Evolutionary conservation across 1,140 invertebrate genomes (phyloP).

Genomic region (Drosophila chauvacae): DNA sequence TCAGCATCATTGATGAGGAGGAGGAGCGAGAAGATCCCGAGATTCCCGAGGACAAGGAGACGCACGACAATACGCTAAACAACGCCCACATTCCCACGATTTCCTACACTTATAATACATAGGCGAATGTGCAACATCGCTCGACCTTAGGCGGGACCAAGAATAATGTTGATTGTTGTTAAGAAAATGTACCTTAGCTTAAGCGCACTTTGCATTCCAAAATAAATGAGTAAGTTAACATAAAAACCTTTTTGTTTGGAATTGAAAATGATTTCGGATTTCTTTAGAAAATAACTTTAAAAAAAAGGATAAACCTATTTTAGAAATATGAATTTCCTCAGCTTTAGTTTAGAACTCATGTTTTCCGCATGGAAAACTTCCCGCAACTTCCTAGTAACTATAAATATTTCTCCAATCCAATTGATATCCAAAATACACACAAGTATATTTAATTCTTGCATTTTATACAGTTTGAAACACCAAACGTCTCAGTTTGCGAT

Average conservation of each 20-base stretch:
- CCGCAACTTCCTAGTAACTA: background rate
- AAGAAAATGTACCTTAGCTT: slow-evolving; percentile 25
- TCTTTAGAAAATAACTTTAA: background rate
- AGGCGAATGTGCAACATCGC: slow-evolving; percentile 10
- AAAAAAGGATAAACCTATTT: too few species aligned
- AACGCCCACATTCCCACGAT: slow-evolving; percentile 70
- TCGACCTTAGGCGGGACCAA: slow-evolving; percentile 14
- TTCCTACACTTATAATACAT: slow-evolving; percentile 63
- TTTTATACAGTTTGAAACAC: background rate
- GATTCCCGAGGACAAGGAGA: slow-evolving; percentile 73
- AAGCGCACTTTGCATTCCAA: slow-evolving; percentile 38
- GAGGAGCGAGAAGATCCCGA: slow-evolving; percentile 87
- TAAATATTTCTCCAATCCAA: background rate
- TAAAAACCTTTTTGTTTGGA: background rate
- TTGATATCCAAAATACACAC: background rate
- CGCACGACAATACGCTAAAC: slow-evolving; percentile 74
- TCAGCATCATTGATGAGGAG: slow-evolving; percentile 92
- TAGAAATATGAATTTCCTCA: background rate
- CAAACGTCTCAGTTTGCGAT: background rate
- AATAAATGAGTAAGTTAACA: slow-evolving; percentile 34
- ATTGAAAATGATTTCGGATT: background rate
- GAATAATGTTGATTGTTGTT: slow-evolving; percentile 47
- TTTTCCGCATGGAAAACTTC: background rate
- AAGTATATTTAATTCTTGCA: background rate
- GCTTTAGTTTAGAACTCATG: background rate